Evolutionary conservation across 1,140 invertebrate species (phyloP).

Genomic region (Platyscapa corneri): DNA sequence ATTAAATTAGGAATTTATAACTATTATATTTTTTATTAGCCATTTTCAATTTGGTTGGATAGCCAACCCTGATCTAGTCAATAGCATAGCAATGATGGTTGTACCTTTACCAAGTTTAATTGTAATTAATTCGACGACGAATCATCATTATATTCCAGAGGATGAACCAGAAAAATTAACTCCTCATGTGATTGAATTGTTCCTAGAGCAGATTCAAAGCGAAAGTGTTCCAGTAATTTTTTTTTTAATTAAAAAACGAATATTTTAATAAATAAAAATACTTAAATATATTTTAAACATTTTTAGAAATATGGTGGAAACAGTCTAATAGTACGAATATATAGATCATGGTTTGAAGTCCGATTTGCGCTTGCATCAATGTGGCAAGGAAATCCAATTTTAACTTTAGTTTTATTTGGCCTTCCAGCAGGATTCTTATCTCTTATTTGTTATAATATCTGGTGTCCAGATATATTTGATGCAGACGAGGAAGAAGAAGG

Average conservation of each 20-base stretch:
- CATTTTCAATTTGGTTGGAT: constrained; percentile 95
- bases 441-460: constrained; percentile 95
- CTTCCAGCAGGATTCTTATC: constrained; percentile 92
- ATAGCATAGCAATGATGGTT: constrained; percentile 91
- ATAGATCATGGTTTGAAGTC: constrained; percentile 86
- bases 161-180: constrained; percentile 88
- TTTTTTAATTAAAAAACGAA: not conserved
- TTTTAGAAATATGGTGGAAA: constrained; percentile 88
- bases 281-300: constrained; percentile 35
- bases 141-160: constrained; percentile 92
- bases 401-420: constrained; percentile 91
- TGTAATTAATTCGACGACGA: constrained; percentile 91
- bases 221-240: constrained; percentile 80
- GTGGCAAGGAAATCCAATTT: constrained; percentile 93
- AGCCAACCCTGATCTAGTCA: constrained; percentile 88
- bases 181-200: constrained; percentile 84
- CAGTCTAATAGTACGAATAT: constrained; percentile 80
- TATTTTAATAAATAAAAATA: not conserved
- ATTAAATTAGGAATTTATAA: constrained; percentile 19
- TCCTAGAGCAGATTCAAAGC: constrained; percentile 84
- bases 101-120: constrained; percentile 89
- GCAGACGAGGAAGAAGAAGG: constrained; percentile 88
- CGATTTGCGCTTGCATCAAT: constrained; percentile 84
- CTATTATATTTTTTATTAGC: constrained; percentile 63
- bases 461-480: constrained; percentile 94